These are phyloP conservation scores for Mastomys coucha DNA, from an alignment of 2,113 vertebrate genomes.

Conservation along the genomic window DNA sequence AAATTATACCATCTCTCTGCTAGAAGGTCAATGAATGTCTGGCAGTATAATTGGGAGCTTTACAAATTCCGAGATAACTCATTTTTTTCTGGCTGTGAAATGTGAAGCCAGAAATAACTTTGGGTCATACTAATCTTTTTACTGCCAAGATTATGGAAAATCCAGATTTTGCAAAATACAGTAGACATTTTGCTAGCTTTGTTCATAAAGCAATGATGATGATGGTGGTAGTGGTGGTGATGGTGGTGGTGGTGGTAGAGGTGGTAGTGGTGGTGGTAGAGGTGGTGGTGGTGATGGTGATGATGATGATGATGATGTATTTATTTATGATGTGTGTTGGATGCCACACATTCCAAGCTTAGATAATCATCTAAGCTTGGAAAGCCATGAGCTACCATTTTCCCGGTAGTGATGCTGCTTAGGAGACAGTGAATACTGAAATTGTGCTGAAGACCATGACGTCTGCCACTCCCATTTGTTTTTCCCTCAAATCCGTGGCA, in stretches of 20 bases:
- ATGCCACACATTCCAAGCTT: neutral
- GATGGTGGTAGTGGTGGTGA: neutral
- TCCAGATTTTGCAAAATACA: neutral
- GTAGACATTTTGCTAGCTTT: neutral
- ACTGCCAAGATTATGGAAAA: neutral
- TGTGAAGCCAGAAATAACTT: conserved; percentile 33
- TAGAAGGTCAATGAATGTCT: conserved; percentile 31
- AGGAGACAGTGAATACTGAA: conserved; percentile 15
- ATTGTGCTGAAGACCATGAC: neutral
- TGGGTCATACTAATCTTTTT: neutral
- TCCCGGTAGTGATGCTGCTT: neutral
- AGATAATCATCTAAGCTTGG: neutral
- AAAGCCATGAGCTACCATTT: neutral
- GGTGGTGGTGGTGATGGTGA: neutral
- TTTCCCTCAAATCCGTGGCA: neutral
- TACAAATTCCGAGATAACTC: conserved; percentile 53
- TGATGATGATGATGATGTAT: neutral
- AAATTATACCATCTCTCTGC: conserved; percentile 1
- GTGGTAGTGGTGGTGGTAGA: conserved; percentile 2
- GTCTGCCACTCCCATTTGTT: neutral
- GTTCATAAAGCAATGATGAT: neutral
- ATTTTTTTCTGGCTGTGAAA: conserved; percentile 65
- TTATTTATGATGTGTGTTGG: neutral
- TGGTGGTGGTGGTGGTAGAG: conserved; percentile 3
- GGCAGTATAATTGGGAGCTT: conserved; percentile 29